Percentiles rank a stretch among this genome's conserved stretches.
Evolutionary conservation across 2,797 vertebrate species (phyloP).

Genomic region (Bovichtus variegatus): DNA sequence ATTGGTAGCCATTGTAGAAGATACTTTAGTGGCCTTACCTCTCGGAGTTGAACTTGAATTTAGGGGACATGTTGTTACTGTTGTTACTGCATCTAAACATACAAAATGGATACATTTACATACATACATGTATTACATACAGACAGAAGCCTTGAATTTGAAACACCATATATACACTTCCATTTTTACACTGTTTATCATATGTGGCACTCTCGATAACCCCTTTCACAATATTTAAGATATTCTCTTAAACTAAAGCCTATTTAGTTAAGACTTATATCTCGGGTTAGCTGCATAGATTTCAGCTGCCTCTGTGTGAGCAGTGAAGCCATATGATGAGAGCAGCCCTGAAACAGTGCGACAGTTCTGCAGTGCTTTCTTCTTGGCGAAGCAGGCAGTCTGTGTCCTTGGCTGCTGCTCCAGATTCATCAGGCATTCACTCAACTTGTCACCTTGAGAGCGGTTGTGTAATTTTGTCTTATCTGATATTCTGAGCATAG

Average conservation of each 20-base stretch:
- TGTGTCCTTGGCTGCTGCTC: constrained; percentile 76
- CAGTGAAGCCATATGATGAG: constrained; percentile 39
- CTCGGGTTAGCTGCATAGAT: constrained; percentile 2
- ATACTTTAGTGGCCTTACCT: neutral
- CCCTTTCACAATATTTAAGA: neutral
- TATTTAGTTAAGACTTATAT: constrained; percentile 20
- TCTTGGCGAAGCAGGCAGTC: constrained; percentile 49
- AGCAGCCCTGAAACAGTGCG: constrained; percentile 40
- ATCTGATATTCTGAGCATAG: constrained; percentile 75
- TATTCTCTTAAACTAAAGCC: constrained; percentile 17
- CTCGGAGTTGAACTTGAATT: neutral
- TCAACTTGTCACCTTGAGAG: constrained; percentile 80
- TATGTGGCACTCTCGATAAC: neutral
- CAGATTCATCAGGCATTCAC: constrained; percentile 69
- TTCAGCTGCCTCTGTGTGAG: constrained; percentile 29
- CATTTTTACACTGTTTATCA: neutral
- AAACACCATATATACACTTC: neutral
- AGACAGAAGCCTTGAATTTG: too few relatives aligned
- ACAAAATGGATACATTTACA: too few relatives aligned
- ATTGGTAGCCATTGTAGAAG: neutral
- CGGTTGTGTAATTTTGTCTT: constrained; percentile 73
- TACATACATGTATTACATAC: too few relatives aligned
- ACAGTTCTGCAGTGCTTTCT: constrained; percentile 46
- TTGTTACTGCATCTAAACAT: neutral
- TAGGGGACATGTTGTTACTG: too few relatives aligned